Percentiles rank a stretch among this genome's conserved stretches.
These are phyloP conservation scores for Chymomyza fuscimana DNA, from an alignment of 2,888 invertebrate genomes.

Conservation along the genomic window DNA sequence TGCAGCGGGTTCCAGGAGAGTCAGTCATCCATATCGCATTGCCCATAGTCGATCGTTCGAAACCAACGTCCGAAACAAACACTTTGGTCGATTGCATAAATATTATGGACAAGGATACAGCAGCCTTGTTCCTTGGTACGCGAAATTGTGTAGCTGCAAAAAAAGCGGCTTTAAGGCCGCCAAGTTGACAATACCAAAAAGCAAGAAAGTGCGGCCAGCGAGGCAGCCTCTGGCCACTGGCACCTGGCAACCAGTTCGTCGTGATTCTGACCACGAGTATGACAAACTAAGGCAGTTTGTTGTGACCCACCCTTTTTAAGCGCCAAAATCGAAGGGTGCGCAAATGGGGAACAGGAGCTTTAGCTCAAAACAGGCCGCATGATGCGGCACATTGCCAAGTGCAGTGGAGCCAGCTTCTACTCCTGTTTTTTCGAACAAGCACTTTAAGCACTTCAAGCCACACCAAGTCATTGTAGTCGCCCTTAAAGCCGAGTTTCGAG, in stretches of 20 bases:
- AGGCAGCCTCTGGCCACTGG: background rate
- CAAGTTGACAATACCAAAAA: slow-evolving; percentile 1
- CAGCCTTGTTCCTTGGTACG: background rate
- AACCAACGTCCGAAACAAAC: too few species aligned
- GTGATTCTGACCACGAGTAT: background rate
- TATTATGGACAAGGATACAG: background rate
- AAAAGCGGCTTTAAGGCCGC: background rate
- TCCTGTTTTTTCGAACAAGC: background rate
- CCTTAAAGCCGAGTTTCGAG: slow-evolving; percentile 2
- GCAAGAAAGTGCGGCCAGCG: background rate
- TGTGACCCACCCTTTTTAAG: background rate
- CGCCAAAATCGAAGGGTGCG: slow-evolving; percentile 10
- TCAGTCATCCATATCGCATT: too few species aligned
- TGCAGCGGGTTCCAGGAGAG: background rate
- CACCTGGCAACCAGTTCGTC: background rate
- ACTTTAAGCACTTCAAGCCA: background rate
- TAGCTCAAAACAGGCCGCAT: background rate
- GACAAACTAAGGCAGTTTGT: background rate
- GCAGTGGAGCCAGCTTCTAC: background rate
- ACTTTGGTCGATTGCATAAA: too few species aligned
- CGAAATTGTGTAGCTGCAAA: background rate
- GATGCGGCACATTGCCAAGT: background rate
- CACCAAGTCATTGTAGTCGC: background rate
- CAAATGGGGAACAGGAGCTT: background rate
- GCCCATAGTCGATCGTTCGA: too few species aligned